phyloP scores from a whole-genome alignment of 2,888 invertebrate genomes.

The Clusia tigrina region DNA sequence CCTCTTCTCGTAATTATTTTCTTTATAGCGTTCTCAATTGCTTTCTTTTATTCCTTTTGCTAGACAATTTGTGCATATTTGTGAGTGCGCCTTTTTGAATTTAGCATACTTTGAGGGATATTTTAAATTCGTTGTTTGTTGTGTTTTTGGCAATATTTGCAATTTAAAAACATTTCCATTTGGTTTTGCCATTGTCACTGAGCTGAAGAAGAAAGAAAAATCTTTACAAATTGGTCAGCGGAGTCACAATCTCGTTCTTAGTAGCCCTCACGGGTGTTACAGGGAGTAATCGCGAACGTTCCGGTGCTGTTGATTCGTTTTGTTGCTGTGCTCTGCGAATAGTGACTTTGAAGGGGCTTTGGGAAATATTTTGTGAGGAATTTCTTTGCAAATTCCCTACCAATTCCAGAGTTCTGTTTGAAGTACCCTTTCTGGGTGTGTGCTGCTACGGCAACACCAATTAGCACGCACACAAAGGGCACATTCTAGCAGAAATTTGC shows the following conservation, averaged over 20 bases:
- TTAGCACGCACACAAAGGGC: not conserved
- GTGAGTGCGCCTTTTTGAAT: conserved; percentile 9
- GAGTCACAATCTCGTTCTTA: too few species aligned
- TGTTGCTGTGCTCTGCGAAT: too few species aligned
- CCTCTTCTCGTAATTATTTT: conserved; percentile 1
- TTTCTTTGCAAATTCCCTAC: conserved; percentile 25
- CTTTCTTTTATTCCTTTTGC: not conserved
- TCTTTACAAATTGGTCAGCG: too few species aligned
- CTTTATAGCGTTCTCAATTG: not conserved
- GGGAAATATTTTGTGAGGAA: too few species aligned
- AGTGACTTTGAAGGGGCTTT: too few species aligned
- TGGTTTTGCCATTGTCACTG: not conserved
- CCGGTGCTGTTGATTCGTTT: too few species aligned
- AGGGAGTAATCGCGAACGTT: too few species aligned
- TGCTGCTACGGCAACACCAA: conserved; percentile 4
- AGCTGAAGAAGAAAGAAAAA: not conserved
- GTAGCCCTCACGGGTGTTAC: too few species aligned
- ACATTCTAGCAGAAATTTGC: not conserved
- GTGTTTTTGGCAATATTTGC: not conserved
- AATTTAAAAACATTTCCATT: conserved; percentile 10
- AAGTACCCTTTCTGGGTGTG: not conserved
- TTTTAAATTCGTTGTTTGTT: conserved; percentile 15
- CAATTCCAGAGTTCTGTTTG: not conserved
- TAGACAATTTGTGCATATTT: not conserved
- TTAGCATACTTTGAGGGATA: conserved; percentile 26